These are phyloP conservation scores for Sogatella furcifera DNA, from an alignment of 1,140 invertebrate species.

Conservation along the genomic window DNA sequence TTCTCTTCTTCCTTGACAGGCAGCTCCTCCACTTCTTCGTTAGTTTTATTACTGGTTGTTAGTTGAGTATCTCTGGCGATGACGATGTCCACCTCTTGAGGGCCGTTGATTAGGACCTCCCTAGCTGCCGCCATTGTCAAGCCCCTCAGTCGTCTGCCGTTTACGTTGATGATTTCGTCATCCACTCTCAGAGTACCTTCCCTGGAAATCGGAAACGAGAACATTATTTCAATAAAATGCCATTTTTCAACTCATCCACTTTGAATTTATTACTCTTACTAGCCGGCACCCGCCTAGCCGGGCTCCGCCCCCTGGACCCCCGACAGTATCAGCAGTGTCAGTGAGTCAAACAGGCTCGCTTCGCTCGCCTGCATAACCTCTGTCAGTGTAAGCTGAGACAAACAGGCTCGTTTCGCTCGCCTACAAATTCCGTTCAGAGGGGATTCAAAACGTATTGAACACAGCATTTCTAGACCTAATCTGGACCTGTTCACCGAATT, in stretches of 20 bases:
- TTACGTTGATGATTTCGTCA: slow-evolving; percentile 76
- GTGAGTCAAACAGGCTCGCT: too few relatives aligned
- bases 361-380: too few relatives aligned
- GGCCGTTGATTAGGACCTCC: slow-evolving; percentile 49
- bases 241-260: neutral
- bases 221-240: neutral
- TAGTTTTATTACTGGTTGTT: neutral
- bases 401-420: too few relatives aligned
- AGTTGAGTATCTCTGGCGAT: slow-evolving; percentile 8
- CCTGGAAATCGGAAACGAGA: slow-evolving; percentile 36
- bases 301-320: too few relatives aligned
- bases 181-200: slow-evolving; percentile 64
- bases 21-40: neutral
- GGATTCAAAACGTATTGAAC: too few relatives aligned
- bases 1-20: neutral
- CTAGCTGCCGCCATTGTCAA: slow-evolving; percentile 64
- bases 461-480: too few relatives aligned
- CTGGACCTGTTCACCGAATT: too few relatives aligned
- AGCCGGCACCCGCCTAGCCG: too few relatives aligned
- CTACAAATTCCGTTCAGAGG: too few relatives aligned
- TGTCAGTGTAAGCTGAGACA: too few relatives aligned
- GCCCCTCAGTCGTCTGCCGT: slow-evolving; percentile 60
- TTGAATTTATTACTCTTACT: too few relatives aligned
- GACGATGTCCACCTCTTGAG: slow-evolving; percentile 62
- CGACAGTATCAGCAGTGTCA: too few relatives aligned